Conservation (phyloP, 2,797 vertebrate genomes). For the Micropoecilia bifurca region DNA sequence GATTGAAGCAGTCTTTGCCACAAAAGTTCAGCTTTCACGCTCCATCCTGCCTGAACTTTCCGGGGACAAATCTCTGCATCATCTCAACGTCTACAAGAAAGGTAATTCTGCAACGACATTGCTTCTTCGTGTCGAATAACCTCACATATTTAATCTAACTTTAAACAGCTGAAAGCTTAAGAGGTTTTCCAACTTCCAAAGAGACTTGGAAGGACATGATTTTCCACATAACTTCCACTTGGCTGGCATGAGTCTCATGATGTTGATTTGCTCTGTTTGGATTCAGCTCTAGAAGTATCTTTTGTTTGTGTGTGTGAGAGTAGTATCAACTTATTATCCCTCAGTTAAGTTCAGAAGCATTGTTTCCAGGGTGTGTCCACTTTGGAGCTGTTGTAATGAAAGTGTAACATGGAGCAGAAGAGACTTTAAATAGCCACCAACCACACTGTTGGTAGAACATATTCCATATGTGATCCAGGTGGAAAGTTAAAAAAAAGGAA, state of each 20-base stretch:
- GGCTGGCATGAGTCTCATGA: neutral
- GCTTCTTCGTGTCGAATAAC: neutral
- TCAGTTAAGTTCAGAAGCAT: constrained; percentile 11
- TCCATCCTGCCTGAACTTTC: constrained; percentile 50
- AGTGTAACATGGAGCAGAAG: constrained; percentile 18
- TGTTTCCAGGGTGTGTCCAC: constrained; percentile 68
- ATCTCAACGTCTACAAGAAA: constrained; percentile 41
- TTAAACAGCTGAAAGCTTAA: neutral
- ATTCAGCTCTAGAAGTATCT: neutral
- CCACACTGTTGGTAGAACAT: constrained; percentile 3
- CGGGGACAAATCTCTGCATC: constrained; percentile 56
- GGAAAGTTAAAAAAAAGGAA: neutral
- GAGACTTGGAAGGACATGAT: neutral
- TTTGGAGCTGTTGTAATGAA: constrained; percentile 3
- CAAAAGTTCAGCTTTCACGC: constrained; percentile 70
- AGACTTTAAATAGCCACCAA: constrained; percentile 2
- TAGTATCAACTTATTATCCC: neutral
- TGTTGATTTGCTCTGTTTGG: neutral
- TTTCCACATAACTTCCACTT: constrained; percentile 9
- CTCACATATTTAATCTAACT: neutral
- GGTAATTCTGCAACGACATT: constrained; percentile 64
- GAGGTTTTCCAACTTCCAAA: constrained; percentile 2
- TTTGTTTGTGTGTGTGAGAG: neutral
- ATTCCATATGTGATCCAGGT: neutral
- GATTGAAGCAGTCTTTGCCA: constrained; percentile 34